Conservation (phyloP, 2,888 invertebrate genomes). For the Lordiphosa andalusiaca region DNA sequence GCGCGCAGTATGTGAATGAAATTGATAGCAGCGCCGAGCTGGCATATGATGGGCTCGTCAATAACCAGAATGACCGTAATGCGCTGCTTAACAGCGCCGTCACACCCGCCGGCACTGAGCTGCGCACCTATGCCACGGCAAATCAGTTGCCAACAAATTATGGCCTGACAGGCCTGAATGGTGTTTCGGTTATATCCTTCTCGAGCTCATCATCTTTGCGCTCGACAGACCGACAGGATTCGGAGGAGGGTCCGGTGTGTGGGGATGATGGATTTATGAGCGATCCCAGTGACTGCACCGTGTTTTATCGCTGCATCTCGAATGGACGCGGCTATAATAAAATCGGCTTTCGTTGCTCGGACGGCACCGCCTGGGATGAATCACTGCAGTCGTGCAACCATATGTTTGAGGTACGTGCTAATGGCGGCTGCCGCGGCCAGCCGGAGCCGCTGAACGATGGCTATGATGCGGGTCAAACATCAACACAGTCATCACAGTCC, state of each 20-base stretch:
- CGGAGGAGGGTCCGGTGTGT: slow-evolving; percentile 79
- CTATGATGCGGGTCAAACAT: slow-evolving; percentile 53
- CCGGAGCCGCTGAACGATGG: slow-evolving; percentile 49
- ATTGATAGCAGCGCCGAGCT: slow-evolving; percentile 60
- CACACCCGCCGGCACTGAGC: slow-evolving; percentile 53
- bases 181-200: slow-evolving; percentile 79
- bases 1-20: slow-evolving; percentile 81
- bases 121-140: slow-evolving; percentile 52
- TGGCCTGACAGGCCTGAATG: slow-evolving; percentile 76
- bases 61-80: slow-evolving; percentile 46
- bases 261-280: slow-evolving; percentile 86
- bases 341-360: slow-evolving; percentile 87
- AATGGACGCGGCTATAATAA: slow-evolving; percentile 83
- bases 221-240: slow-evolving; percentile 52
- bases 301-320: slow-evolving; percentile 89
- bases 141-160: slow-evolving; percentile 72
- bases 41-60: slow-evolving; percentile 55
- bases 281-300: slow-evolving; percentile 85
- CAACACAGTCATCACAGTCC: slow-evolving; percentile 65
- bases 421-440: slow-evolving; percentile 80
- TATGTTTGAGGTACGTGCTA: slow-evolving; percentile 83
- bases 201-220: slow-evolving; percentile 75
- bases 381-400: slow-evolving; percentile 87
- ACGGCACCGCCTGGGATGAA: slow-evolving; percentile 90
- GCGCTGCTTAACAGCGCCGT: slow-evolving; percentile 44